Evolutionary conservation across 2,797 vertebrate genomes (phyloP), one percentile per base, ranked within the genome.

Genomic region (Alectoris magna): DNA sequence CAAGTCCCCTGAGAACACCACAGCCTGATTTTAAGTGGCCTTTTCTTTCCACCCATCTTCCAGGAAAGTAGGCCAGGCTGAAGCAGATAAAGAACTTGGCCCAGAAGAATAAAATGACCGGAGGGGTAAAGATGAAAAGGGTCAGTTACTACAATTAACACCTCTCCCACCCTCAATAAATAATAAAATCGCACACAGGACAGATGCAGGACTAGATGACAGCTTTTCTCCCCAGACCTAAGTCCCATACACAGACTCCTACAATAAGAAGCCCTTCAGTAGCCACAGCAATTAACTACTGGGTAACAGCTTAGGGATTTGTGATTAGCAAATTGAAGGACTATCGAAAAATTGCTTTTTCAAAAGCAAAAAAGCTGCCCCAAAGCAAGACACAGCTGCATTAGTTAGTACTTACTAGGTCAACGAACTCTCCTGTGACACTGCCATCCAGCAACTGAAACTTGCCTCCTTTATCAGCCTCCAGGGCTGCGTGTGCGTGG

Each of bases 361-460:
- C 60, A 75, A 41, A 70, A 58, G 17, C 38, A 66, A 86, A 69
- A 86, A 60, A 9, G 34, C 67, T 74, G 34, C 18, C 67, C 78
- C 79, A 23, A 24, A 73, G 53, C 56, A 90, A 88, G n/a, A 79
- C 3, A 31, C 6, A 78, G 23, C 23, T 67, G 38, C 41, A 39
- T 6, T 11, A 8, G 56, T 69, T 21, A 56, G 14, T 76, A 97
- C 98, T 98, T 94, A 99, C 99, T 98, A 99, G 96, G 71, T 99
- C 99, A 85, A 98, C 97, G 95, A 99, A 99, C 90, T 99, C 98
- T 84, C 99, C 99, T 1, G 98, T 98, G 90, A 99, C 98, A 5
- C 98, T 99, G 94, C 99, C 99, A 13, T 98, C 98, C 36, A 99
- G 96, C 75, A 99, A 96, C 9, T 98, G 98, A 91, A 99, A 99